These are phyloP conservation scores for Elanoides forficatus DNA, from an alignment of 2,113 vertebrate species.

Conservation along the genomic window DNA sequence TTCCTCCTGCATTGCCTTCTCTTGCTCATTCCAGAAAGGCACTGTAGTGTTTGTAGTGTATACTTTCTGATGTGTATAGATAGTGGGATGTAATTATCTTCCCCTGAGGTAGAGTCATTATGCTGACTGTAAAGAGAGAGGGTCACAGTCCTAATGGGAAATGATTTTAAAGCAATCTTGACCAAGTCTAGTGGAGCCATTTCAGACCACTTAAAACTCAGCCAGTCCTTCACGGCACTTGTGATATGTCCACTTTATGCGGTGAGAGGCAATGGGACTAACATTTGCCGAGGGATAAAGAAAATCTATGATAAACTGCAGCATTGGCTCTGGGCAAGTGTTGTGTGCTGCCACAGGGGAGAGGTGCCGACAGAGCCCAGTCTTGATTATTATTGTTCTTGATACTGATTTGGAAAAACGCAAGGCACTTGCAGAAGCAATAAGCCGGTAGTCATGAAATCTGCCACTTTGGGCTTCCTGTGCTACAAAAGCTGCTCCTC, in stretches of 20 bases:
- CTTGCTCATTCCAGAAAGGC: neutral
- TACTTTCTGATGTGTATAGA: slow-evolving; percentile 5
- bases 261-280: neutral
- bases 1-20: neutral
- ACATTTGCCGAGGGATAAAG: neutral
- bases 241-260: slow-evolving; percentile 9
- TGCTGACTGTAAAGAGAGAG: slow-evolving; percentile 7
- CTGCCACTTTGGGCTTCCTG: neutral
- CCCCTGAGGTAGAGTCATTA: slow-evolving; percentile 7
- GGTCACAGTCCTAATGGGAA: slow-evolving; percentile 47
- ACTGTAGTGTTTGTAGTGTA: neutral
- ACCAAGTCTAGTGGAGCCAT: slow-evolving; percentile 45
- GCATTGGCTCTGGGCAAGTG: neutral
- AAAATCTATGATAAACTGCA: neutral
- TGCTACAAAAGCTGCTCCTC: neutral
- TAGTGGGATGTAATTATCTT: slow-evolving; percentile 46
- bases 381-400: neutral
- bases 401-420: neutral
- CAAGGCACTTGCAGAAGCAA: neutral
- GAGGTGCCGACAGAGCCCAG: accelerated
- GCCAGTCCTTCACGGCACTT: slow-evolving; percentile 11
- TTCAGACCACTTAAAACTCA: slow-evolving; percentile 57
- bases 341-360: neutral
- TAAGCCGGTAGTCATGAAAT: neutral
- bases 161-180: slow-evolving; percentile 60